Percentiles rank a stretch among this genome's conserved stretches.
Conservation (phyloP, 2,797 vertebrate genomes). For the Coregonus ussuriensis region DNA sequence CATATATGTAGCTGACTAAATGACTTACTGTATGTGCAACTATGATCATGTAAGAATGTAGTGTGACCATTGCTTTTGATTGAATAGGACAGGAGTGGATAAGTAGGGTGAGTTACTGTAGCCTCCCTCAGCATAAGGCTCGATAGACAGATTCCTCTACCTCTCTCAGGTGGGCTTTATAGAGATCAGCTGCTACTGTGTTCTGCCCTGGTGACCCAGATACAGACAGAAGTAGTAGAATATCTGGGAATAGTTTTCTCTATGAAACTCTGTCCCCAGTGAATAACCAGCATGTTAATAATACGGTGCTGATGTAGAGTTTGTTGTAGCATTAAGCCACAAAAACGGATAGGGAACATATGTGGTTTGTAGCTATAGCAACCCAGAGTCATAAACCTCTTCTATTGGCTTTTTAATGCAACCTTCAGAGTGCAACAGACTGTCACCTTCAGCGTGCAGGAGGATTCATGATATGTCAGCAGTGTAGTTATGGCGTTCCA, state of each 20-base stretch:
- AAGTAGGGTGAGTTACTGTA: neutral
- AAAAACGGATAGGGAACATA: neutral
- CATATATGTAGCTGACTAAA: too few species aligned
- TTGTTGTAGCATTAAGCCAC: neutral
- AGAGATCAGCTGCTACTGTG: neutral
- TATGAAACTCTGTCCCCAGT: neutral
- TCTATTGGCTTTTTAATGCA: neutral
- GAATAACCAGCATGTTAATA: neutral
- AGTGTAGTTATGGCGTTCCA: neutral
- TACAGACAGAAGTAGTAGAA: neutral
- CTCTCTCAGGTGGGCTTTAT: neutral
- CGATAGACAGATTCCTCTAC: neutral
- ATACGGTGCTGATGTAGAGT: neutral
- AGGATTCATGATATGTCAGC: neutral
- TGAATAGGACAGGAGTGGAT: neutral
- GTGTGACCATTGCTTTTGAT: neutral
- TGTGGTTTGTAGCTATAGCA: neutral
- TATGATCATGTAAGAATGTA: neutral
- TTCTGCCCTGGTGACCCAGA: neutral
- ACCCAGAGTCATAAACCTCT: neutral
- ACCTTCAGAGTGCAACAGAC: neutral
- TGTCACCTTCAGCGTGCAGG: neutral
- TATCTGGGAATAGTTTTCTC: neutral
- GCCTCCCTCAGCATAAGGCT: too few species aligned
- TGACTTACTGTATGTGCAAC: neutral